Evolutionary conservation across 2,888 invertebrate species (phyloP), one percentile per base, ranked within the genome.

Genomic region (Ectobius pallidus): DNA sequence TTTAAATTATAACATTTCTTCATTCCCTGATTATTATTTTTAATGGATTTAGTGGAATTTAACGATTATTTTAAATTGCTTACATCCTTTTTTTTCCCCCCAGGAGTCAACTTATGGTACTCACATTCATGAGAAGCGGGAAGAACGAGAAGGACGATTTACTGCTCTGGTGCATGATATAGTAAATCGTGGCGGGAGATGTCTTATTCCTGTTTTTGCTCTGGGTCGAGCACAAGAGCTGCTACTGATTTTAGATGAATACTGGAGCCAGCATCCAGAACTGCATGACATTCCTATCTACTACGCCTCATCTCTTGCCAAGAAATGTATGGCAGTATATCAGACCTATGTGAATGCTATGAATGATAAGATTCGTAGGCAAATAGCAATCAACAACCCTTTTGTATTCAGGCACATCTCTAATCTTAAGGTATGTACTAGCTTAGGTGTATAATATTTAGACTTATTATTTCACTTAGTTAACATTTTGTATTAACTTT

Each of bases 291-390:
- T 99, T 79, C 99, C 99, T 0, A 98, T 99, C 78, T 99, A 99
- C 85, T 99, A 99, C 86, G 99, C 99, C 11, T 99, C 98, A 0
- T 97, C 99, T 0, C 86, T 99, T 75, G 99, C 99, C 62, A 99
- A 99, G 85, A 99, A 99, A 83, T 99, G 99, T 81, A 99, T 99
- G 99, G 95, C 97, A 72, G 99, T 99, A 0, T 99, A 99, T 86
- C 99, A 99, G 85, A 99, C 99, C 0, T 99, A 98, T 83, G 93
- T 99, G 2, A 98, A 98, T 84, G 98, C 99, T 0, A 99, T 99
- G 99, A 99, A 99, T 84, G 97, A 99, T 80, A 92, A 92, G 81
- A 99, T 99, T 77, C 90, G 94, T 16, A 85, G 97, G 1, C 99
- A 99, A 85, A 99, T 99, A 80, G 96, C 97, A 1, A 92, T 98